Evolutionary conservation across 2,113 vertebrate genomes (phyloP), one percentile per base, ranked within the genome.

Genomic region (Cyphomyrus discorhynchus): DNA sequence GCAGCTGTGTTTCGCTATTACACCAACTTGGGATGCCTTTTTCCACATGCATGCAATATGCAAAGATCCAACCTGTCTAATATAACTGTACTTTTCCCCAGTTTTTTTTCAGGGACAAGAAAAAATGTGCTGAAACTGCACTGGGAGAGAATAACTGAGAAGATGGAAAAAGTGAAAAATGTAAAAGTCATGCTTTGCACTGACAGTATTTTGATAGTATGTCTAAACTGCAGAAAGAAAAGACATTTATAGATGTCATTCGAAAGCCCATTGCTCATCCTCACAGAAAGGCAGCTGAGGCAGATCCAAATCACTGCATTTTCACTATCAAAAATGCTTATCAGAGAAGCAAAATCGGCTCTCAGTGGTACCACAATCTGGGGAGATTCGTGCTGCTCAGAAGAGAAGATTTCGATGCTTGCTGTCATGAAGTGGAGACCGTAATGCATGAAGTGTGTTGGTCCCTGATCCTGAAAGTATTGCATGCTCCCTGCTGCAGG

Each of bases 401-500:
- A n/a, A 62, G 74, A 80, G 11, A 8, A 5, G 21, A 46, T 13
- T 7, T 24, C 7, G 47, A 5, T 0, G n/a, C 2, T 31, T 21
- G 49, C 13, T 11, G 7, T 6, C 47, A 39, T 83, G 47, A 82
- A 45, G 74, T 10, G 21, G 49, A 89, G 45, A 3, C 19, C 9
- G 24, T n/a, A 50, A 50, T 0, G 88, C 6, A 6, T 31, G 27
- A 24, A 4, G 6, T 11, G 31, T 3, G 10, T 17, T 9, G 21
- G 47, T 27, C 90, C 88, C 92, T 90, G 92, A 90, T 90, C 91
- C 90, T 92, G 92, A 90, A 92, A 90, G 84, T 91, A 94, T 95
- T 93, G 94, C 94, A 94, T 92, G 93, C 92, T 91, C 91, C 92
- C 92, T 91, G 93, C 95, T 95, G 93, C 90, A 93, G 87, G 87